Base-by-base conservation (phyloP, 1,140 invertebrate genomes). In the Zaprionus tsacasi region DNA sequence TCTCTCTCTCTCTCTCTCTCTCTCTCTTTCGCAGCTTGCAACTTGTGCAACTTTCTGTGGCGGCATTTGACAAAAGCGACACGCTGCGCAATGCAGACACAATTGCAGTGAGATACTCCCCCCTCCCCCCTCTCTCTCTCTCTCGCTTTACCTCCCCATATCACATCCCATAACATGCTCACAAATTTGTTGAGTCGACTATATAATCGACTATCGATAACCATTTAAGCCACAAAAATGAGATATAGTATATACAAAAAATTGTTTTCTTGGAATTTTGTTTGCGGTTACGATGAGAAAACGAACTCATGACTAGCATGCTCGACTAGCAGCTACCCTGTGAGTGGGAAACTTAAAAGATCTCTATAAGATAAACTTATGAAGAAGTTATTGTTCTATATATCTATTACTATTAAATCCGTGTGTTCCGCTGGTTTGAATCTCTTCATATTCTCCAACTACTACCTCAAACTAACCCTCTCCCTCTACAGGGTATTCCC, bases 221-320 rank as follows among this genome's bases (percentile, higher is more conserved):
- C 63, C 79, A 82, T 83, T 78, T 83, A 74, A 88, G 79, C 72
- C 83, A 61, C 83, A 70, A 15, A 15, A 77, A 13, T 6, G 6
- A 30, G 27, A 30, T 3, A 57, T 21, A 54, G n/a, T 52, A 50
- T 57, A 69, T 50, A 69, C 35, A 67, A 38, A 71, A 76, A 83
- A 87, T 76, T 38, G 70, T 88, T 88, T 79, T 52, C 59, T 61
- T 70, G 82, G 75, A 82, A 87, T 87, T 88, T 78, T 76, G 33
- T 63, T 45, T 77, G 82, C 64, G 82, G 82, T 86, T 85, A 69
- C 17, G 52, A 33, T 17, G 55, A 17, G 15, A 38, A 36, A 27
- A 30, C 1, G 10, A 11, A 21, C 21, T 21, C 21, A 21, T 21
- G 21, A 21, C 21, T 2, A 35, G n/a, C 7, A 21, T 12, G 45